Conservation (phyloP, 2,888 invertebrate species). For the Cistogaster globosa region DNA sequence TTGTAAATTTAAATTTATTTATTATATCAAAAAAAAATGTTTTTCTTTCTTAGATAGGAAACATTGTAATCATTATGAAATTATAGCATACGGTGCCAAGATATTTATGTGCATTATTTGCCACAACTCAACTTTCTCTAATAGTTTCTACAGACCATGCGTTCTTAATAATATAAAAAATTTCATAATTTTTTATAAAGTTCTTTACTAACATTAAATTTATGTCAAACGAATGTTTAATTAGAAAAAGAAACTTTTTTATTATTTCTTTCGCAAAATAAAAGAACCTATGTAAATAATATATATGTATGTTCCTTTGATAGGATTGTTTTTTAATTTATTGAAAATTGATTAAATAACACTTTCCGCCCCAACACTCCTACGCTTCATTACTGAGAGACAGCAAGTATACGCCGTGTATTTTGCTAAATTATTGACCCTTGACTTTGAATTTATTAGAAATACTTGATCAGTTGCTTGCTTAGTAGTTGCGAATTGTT, state of each 20-base stretch:
- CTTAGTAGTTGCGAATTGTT: slow-evolving; percentile 47
- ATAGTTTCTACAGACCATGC: slow-evolving; percentile 65
- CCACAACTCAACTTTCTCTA: slow-evolving; percentile 63
- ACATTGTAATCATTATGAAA: slow-evolving; percentile 7
- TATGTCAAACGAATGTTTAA: slow-evolving; percentile 31
- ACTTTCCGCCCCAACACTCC: slow-evolving; percentile 66
- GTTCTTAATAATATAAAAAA: slow-evolving; percentile 60
- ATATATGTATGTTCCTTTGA: neutral
- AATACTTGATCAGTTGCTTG: slow-evolving; percentile 54
- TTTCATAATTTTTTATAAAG: slow-evolving; percentile 51
- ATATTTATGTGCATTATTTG: slow-evolving; percentile 63
- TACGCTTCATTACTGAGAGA: slow-evolving; percentile 59
- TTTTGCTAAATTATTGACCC: slow-evolving; percentile 65
- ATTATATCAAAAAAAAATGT: neutral
- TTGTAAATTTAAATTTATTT: too few species aligned
- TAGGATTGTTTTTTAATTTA: slow-evolving; percentile 52
- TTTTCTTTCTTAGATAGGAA: neutral
- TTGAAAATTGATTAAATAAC: slow-evolving; percentile 71
- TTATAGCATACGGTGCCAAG: slow-evolving; percentile 54
- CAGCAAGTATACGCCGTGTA: slow-evolving; percentile 1
- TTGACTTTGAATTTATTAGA: slow-evolving; percentile 69
- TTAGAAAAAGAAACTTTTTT: slow-evolving; percentile 23
- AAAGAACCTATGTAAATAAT: slow-evolving; percentile 3
- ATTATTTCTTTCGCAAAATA: neutral
- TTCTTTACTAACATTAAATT: slow-evolving; percentile 38